Conservation (phyloP, 2,797 vertebrate genomes). For the Melopsittacus undulatus region DNA sequence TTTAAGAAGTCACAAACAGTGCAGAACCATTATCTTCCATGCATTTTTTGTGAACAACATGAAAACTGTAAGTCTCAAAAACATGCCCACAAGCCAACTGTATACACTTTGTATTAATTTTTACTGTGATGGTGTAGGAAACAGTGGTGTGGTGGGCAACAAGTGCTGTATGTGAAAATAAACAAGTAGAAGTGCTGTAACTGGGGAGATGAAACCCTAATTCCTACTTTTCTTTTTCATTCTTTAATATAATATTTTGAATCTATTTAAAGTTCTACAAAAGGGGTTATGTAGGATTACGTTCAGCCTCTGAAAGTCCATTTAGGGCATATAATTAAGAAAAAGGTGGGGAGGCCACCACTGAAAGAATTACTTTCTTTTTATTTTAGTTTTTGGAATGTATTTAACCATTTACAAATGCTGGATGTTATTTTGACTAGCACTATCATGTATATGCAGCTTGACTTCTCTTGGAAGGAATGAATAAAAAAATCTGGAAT, state of each 20-base stretch:
- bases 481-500: not conserved
- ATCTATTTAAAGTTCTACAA: conserved; percentile 24
- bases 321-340: conserved; percentile 29
- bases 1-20: conserved; percentile 32
- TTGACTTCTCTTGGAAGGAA: not conserved
- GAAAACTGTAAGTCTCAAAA: conserved; percentile 14
- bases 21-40: not conserved
- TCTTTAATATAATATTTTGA: conserved; percentile 37
- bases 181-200: conserved; percentile 20
- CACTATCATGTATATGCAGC: not conserved
- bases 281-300: conserved; percentile 13
- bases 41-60: not conserved
- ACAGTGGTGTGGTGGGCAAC: not conserved
- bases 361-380: not conserved
- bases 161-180: not conserved
- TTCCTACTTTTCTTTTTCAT: conserved; percentile 24
- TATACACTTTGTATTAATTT: conserved; percentile 4
- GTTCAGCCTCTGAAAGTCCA: conserved; percentile 11
- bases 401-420: not conserved
- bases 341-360: not conserved
- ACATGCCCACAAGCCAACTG: not conserved
- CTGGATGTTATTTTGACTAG: not conserved
- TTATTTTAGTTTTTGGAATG: conserved; percentile 8
- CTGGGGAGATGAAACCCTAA: conserved; percentile 42
- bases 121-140: not conserved